phyloP scores from a whole-genome alignment of 2,888 invertebrate genomes.

The Drepanosiphum platanoidis region DNA sequence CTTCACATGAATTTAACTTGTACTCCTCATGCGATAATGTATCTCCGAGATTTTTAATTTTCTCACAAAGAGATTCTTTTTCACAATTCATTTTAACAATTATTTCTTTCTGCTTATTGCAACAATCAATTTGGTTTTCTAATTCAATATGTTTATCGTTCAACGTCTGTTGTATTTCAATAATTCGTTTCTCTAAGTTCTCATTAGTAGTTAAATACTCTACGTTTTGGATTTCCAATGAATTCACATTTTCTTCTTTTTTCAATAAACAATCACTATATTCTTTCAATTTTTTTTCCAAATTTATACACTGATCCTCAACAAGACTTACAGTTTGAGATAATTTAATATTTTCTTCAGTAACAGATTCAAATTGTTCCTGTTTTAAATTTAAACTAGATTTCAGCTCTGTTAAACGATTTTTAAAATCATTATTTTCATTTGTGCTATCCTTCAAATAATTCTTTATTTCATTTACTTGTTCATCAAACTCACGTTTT shows the following conservation, averaged over 20 bases:
- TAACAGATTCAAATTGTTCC: constrained; percentile 22
- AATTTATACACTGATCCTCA: constrained; percentile 14
- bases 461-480: constrained; percentile 11
- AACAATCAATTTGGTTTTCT: constrained; percentile 34
- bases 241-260: constrained; percentile 24
- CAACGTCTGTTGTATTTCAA: constrained; percentile 10
- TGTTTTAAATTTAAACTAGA: constrained; percentile 29
- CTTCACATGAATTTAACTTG: constrained; percentile 43
- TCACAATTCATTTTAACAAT: constrained; percentile 30
- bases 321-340: constrained; percentile 6
- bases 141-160: constrained; percentile 32
- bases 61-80: constrained; percentile 4
- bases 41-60: constrained; percentile 42
- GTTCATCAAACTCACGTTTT: constrained; percentile 1
- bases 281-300: constrained; percentile 20
- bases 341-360: constrained; percentile 35
- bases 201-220: neutral
- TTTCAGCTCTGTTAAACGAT: neutral
- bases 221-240: neutral
- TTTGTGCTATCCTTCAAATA: neutral
- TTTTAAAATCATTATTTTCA: constrained; percentile 22
- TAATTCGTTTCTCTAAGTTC: constrained; percentile 17
- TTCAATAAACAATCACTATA: constrained; percentile 1
- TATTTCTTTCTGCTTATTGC: constrained; percentile 15
- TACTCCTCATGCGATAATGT: constrained; percentile 26